Evolutionary conservation across 2,888 invertebrate species (phyloP).

Genomic region (Thysanoteuthis rhombus): DNA sequence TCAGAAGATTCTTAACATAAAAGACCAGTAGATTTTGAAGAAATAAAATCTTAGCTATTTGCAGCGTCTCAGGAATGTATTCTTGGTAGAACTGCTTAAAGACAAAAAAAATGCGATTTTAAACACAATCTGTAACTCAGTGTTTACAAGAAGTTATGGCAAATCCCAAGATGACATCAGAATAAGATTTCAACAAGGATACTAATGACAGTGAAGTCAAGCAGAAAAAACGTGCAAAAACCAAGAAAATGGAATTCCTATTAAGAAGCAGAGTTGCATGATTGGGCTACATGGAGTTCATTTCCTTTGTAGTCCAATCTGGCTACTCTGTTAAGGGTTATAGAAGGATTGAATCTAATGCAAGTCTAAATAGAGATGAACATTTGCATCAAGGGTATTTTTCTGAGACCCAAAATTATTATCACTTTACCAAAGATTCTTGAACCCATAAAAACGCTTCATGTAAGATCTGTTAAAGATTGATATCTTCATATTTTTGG

Average conservation of each 20-base stretch:
- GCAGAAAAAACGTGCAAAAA: neutral
- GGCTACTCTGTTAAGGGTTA: neutral
- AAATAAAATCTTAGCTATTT: neutral
- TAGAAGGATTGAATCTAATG: neutral
- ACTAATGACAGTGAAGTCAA: neutral
- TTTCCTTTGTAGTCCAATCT: too few species aligned
- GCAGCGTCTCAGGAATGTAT: neutral
- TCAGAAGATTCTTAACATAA: too few species aligned
- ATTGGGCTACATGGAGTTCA: too few species aligned
- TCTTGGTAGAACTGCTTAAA: neutral
- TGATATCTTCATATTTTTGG: neutral
- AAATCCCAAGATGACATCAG: neutral
- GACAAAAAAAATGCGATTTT: neutral
- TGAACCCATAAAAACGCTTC: neutral
- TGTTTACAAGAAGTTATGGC: neutral
- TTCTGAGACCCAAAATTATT: neutral
- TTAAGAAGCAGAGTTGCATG: neutral
- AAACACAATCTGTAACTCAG: neutral
- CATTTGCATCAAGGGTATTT: neutral
- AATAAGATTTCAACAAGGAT: neutral
- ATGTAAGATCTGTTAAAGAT: neutral
- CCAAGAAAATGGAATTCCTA: neutral
- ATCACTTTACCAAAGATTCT: neutral
- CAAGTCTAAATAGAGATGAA: neutral
- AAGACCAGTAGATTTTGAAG: neutral